Base-by-base conservation (phyloP, 1,140 invertebrate genomes). In the Heliconius hermathena region DNA sequence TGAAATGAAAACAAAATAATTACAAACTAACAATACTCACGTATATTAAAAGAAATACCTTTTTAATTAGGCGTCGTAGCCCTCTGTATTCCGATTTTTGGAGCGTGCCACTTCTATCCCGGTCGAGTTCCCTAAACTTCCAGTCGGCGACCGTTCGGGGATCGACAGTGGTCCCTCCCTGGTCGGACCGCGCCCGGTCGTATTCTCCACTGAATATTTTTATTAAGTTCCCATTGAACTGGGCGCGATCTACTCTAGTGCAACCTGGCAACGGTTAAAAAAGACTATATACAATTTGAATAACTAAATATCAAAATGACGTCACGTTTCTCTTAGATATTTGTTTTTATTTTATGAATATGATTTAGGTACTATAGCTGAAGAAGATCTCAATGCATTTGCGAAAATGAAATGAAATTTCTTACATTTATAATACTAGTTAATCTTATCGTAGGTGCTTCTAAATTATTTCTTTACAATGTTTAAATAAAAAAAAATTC, bases 51-150 rank as follows among this genome's bases (percentile, higher is more conserved):
- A 66, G 1, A 60, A n/a, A n/a, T 71, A 96, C 95, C 93, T 98
- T 98, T 88, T 97, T 97, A 1, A 98, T 97, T 38, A 99, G 95
- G 81, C 97, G 95, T 77, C 97, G 96, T 8, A 99, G 94, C 78
- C 97, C 97, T 82, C 96, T 95, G 85, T 98, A 98, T 90, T 99
- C 98, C 52, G 95, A 95, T 83, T 96, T 96, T 85, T 97, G 96
- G 73, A 99, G 92, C 71, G 95, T 94, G 36, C 96, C 95, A 91
- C 98, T 97, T 18, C 95, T 95, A 92, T 99, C 97, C 46, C 92
- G 92, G 93, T 99, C 98, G 85, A 99, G 94, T 71, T 96, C 95
- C 2, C 95, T 91, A 87, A 99, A 99, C 91, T 99, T 99, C 98
- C 98, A 99, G 71, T 97, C 96, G 11, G 98, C 87, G 0, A 98